phyloP scores from a whole-genome alignment of 2,888 invertebrate species.

The Ichneumon xanthorius region DNA sequence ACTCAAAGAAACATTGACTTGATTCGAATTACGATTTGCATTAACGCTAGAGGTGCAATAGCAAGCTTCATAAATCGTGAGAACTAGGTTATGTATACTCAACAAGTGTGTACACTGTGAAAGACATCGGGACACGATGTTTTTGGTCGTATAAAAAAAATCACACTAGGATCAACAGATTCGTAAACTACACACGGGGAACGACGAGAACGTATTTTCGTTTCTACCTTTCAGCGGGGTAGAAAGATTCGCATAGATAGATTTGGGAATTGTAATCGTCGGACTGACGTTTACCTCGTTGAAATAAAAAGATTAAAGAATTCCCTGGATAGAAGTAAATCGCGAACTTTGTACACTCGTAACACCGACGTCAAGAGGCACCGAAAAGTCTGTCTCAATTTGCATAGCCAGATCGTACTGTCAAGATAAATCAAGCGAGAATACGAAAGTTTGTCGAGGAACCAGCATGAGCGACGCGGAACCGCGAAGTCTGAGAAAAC shows the following conservation, averaged over 20 bases:
- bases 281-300: neutral
- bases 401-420: slow-evolving; percentile 26
- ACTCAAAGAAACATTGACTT: neutral
- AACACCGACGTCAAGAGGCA: neutral
- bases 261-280: neutral
- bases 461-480: neutral
- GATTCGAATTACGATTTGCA: neutral
- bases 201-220: neutral
- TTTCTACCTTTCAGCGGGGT: neutral
- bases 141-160: neutral
- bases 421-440: neutral
- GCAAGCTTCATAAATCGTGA: neutral
- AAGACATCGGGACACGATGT: neutral
- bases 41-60: neutral
- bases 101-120: slow-evolving; percentile 22
- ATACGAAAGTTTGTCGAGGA: slow-evolving; percentile 11
- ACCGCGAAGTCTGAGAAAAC: slow-evolving; percentile 35
- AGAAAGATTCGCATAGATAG: neutral
- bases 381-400: slow-evolving; percentile 26
- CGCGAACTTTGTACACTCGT: slow-evolving; percentile 33
- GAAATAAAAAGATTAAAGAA: neutral
- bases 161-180: neutral
- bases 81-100: slow-evolving; percentile 42
- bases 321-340: neutral
- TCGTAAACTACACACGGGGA: neutral